These are phyloP conservation scores for Rhabdomys pumilio DNA, from an alignment of 2,797 vertebrate species.

Conservation along the genomic window DNA sequence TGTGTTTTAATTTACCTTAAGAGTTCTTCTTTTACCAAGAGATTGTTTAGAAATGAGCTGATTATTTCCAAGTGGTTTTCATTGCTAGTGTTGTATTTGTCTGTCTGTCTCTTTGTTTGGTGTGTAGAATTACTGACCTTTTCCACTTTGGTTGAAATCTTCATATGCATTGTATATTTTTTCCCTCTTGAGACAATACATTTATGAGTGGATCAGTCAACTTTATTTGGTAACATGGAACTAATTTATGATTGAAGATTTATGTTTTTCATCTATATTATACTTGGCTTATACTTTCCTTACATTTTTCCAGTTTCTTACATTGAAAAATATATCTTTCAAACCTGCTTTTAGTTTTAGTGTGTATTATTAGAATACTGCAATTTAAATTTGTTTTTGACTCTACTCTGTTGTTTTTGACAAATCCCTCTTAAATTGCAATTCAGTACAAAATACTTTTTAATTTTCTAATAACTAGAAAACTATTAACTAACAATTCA, in stretches of 20 bases:
- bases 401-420: not conserved
- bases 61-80: not conserved
- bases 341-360: not conserved
- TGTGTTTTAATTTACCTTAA: not conserved
- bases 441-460: not conserved
- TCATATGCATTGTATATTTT: not conserved
- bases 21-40: not conserved
- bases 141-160: not conserved
- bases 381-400: not conserved
- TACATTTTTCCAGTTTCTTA: not conserved
- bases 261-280: not conserved
- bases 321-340: not conserved
- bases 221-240: not conserved
- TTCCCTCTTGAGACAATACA: not conserved
- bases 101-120: not conserved
- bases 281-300: not conserved
- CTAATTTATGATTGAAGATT: not conserved
- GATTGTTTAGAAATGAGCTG: not conserved
- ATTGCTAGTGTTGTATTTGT: not conserved
- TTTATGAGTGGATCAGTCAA: not conserved
- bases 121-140: not conserved
- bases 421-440: not conserved
- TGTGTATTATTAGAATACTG: not conserved
- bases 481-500: not conserved
- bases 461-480: not conserved